Conservation (phyloP, 2,888 invertebrate genomes). For the Rhogogaster chlorosoma region DNA sequence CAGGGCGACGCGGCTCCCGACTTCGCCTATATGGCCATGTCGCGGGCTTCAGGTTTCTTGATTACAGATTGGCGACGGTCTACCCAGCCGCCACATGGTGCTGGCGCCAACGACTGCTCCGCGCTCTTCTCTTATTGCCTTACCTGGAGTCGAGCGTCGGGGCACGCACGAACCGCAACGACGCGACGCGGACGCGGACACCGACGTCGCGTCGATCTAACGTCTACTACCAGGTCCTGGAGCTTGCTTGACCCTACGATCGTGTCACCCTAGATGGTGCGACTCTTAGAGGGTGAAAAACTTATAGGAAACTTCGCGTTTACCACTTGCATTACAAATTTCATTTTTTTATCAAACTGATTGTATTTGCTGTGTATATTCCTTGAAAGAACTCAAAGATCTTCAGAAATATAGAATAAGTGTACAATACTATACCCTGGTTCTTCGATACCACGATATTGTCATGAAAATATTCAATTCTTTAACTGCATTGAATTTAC, state of each 20-base stretch:
- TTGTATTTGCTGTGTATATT: not conserved
- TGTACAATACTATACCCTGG: not conserved
- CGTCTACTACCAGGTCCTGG: conserved; percentile 15
- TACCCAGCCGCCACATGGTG: conserved; percentile 65
- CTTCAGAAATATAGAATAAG: no score
- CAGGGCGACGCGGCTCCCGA: conserved; percentile 16
- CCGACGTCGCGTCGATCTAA: conserved; percentile 37
- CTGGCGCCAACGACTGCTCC: conserved; percentile 68
- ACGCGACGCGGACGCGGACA: not conserved
- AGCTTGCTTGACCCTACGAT: conserved; percentile 12
- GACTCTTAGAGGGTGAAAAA: conserved; percentile 8
- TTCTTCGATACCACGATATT: not conserved
- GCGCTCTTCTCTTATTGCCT: conserved; percentile 64
- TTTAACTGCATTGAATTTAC: not conserved
- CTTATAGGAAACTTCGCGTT: not conserved
- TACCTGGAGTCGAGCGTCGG: conserved; percentile 57
- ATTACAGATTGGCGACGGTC: conserved; percentile 55
- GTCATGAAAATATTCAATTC: not conserved
- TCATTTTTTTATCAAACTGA: not conserved
- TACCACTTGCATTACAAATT: not conserved
- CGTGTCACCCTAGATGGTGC: conserved; percentile 23
- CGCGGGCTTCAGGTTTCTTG: conserved; percentile 53
- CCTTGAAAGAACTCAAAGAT: not conserved
- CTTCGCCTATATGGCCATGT: conserved; percentile 52
- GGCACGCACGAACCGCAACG: conserved; percentile 12